Percentiles rank a stretch among this genome's conserved stretches.
Evolutionary conservation across 2,797 vertebrate species (phyloP).

Genomic region (Aythya fuligula): DNA sequence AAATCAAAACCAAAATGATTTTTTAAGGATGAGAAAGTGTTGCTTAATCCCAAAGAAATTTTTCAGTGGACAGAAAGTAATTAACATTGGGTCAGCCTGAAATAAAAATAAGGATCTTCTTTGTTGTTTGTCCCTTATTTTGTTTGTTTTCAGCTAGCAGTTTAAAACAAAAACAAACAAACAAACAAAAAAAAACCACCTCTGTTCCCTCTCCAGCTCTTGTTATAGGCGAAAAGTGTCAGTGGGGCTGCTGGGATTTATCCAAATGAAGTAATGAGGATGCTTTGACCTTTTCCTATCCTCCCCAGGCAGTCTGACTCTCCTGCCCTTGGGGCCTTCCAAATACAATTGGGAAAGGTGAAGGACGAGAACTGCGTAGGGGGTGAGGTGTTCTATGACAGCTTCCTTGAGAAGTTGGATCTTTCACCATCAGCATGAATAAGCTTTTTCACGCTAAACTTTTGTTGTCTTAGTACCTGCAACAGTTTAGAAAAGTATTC

Average conservation of each 20-base stretch:
- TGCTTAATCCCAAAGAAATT: conserved; percentile 4
- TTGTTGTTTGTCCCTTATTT: neutral
- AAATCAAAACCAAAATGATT: neutral
- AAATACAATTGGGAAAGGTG: neutral
- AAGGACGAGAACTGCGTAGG: neutral
- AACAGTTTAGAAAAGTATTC: neutral
- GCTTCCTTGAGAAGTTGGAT: neutral
- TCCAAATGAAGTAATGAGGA: neutral
- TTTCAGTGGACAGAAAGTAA: neutral
- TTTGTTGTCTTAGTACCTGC: neutral
- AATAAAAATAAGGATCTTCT: neutral
- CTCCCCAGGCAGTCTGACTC: neutral
- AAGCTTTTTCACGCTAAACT: neutral
- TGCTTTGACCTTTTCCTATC: neutral
- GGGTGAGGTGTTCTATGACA: neutral
- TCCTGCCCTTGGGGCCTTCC: neutral
- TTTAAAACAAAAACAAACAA: neutral
- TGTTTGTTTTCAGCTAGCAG: neutral
- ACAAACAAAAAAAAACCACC: neutral
- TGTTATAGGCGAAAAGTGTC: neutral
- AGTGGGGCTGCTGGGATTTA: neutral
- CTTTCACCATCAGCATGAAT: neutral
- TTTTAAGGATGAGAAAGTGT: neutral
- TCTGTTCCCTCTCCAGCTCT: neutral
- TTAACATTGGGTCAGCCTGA: neutral